These are phyloP conservation scores for Lepus oiostolus DNA, from an alignment of 2,797 vertebrate genomes.

Conservation along the genomic window DNA sequence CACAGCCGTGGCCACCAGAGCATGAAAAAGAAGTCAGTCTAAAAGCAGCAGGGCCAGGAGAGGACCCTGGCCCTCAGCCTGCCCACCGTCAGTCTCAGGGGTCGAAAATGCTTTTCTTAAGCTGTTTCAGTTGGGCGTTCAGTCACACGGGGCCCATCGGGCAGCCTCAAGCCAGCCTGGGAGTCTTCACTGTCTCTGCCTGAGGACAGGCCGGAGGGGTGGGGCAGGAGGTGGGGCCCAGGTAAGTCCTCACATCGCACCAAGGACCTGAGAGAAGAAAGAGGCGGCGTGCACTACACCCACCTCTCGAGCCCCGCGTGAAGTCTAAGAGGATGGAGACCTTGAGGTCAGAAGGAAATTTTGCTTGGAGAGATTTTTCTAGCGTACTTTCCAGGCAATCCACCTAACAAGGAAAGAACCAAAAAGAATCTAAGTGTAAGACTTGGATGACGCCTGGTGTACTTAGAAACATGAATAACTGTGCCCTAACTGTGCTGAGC, in stretches of 20 bases:
- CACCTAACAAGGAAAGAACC: conserved; percentile 89
- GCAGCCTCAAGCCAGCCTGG: too few species aligned
- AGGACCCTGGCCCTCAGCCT: not conserved
- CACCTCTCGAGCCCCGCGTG: conserved; percentile 97
- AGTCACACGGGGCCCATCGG: too few species aligned
- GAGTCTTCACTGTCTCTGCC: not conserved
- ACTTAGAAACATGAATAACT: not conserved
- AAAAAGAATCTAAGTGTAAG: not conserved
- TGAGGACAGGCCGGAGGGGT: not conserved
- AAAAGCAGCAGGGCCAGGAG: not conserved
- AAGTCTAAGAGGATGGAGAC: conserved; percentile 96
- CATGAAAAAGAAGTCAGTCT: not conserved
- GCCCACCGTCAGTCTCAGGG: not conserved
- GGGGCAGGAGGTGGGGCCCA: too few species aligned
- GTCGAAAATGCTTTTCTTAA: not conserved
- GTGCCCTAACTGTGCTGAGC: too few species aligned
- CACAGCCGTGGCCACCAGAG: not conserved
- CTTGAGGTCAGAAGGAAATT: conserved; percentile 88
- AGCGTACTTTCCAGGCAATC: conserved; percentile 95
- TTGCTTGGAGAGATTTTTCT: conserved; percentile 89
- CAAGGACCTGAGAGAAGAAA: not conserved
- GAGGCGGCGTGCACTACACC: rapidly evolving
- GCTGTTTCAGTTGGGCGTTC: not conserved
- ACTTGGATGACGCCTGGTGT: not conserved
- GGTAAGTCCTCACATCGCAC: not conserved